Base-by-base conservation (phyloP, 2,113 vertebrate genomes). In the Python bivittatus region DNA sequence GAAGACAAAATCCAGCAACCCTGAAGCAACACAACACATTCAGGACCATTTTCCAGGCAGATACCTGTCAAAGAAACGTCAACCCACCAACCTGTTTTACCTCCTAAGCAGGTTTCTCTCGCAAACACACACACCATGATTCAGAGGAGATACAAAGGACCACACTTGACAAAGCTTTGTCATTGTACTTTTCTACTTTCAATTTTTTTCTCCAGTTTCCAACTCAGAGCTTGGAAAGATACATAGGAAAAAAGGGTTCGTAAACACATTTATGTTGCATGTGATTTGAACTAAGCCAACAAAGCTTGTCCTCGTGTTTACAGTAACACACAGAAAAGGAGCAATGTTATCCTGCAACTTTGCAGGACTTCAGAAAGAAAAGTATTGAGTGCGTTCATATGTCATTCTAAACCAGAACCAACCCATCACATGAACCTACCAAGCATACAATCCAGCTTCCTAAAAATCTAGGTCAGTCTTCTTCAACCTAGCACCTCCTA, bases 111-210 rank as follows among this genome's bases (percentile, higher is more conserved):
- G 94, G 94, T 95, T 93, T 93, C 91, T 91, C 92, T 91, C 92
- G 20, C 91, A 38, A 95, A 93, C 54, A 95, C 95, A 93, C 94
- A 96, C 96, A 94, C 0, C 92, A n/a, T 93, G 95, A 96, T 95
- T 97, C 95, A 96, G 93, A 95, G 89, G 92, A 96, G 95, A 95
- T 93, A 95, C 91, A 96, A 95, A 96, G 95, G 94, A 94, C 88
- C 91, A 92, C 91, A 90, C 92, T 94, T 91, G 90, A 93, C 93
- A 96, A 96, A 96, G 96, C 95, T 87, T 85, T 53, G 90, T 91
- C 68, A 96, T 94, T 96, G 95, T 96, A 95, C 94, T 97, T 97
- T 96, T 96, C 96, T 94, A 96, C 94, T 95, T 42, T 22, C 33
- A 79, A 22, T 42, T 42, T 79, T 79, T 79, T 3, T 33, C 72